A percentile compares a stretch with the other conserved stretches of the same genome.
Conservation (phyloP, 2,888 invertebrate genomes). For the Cecidostiba fungosa region DNA sequence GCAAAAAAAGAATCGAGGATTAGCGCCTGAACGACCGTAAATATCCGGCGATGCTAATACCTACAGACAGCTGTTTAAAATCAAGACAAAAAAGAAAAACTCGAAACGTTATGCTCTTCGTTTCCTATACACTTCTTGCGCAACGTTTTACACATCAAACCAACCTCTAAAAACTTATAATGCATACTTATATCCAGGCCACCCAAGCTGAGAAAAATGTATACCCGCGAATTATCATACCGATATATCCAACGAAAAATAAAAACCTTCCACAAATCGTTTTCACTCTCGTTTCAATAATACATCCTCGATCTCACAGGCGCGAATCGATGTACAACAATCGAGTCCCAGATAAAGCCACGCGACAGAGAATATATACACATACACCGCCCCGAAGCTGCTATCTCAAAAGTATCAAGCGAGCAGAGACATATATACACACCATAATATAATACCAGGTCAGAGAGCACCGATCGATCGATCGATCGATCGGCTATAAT, state of each 20-base stretch:
- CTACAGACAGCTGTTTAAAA: background rate
- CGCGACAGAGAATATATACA: background rate
- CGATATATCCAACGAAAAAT: background rate
- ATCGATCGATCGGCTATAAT: slow-evolving; percentile 32
- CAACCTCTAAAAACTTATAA: background rate
- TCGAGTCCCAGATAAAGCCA: background rate
- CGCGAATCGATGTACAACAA: background rate
- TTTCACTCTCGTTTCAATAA: slow-evolving; percentile 43
- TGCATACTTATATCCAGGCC: background rate
- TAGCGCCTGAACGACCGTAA: slow-evolving; percentile 38
- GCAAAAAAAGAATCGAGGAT: slow-evolving; percentile 26
- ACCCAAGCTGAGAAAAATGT: background rate
- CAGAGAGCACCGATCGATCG: background rate
- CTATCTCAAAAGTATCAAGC: slow-evolving; percentile 4
- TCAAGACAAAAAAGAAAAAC: background rate
- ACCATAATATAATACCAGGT: background rate
- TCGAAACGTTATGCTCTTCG: background rate
- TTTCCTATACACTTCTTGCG: background rate
- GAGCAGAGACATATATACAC: background rate
- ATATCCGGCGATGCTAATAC: background rate
- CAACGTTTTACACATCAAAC: background rate
- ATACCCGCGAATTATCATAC: slow-evolving; percentile 20
- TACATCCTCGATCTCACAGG: slow-evolving; percentile 17
- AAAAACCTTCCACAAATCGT: slow-evolving; percentile 8
- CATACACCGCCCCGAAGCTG: background rate